phyloP scores from a whole-genome alignment of 2,797 vertebrate genomes.

The Crocodylus rhombifer region DNA sequence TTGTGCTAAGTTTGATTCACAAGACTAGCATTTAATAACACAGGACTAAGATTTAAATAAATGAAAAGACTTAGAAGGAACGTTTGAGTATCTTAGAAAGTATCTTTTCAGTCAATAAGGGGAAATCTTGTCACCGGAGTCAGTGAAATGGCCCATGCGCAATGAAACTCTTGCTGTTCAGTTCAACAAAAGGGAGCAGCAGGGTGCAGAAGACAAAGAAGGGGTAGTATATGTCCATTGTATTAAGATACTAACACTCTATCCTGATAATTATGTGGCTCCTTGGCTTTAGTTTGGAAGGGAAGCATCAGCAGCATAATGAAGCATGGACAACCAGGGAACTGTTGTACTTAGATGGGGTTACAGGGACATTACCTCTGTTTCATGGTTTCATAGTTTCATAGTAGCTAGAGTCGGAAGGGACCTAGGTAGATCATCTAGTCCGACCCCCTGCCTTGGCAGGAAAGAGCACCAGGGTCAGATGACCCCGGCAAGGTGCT shows the following conservation, averaged over 20 bases:
- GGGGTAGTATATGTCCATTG: background rate
- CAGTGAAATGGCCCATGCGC: background rate
- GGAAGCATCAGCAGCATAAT: background rate
- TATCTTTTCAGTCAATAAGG: constrained; percentile 44
- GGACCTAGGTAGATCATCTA: too few relatives aligned
- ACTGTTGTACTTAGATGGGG: too few relatives aligned
- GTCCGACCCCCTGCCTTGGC: too few relatives aligned
- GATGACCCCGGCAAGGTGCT: too few relatives aligned
- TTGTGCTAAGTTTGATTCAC: constrained; percentile 67
- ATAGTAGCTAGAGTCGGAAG: too few relatives aligned
- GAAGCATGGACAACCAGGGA: constrained; percentile 8
- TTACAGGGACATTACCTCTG: too few relatives aligned
- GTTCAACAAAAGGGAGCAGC: constrained; percentile 15
- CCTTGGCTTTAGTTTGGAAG: background rate
- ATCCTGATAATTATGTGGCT: background rate
- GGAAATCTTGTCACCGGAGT: background rate
- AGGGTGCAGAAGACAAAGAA: background rate
- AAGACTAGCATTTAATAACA: constrained; percentile 62
- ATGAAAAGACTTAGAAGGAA: constrained; percentile 52
- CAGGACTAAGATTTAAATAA: constrained; percentile 64
- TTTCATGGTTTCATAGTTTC: too few relatives aligned
- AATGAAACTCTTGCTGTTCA: constrained; percentile 7
- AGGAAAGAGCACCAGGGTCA: too few relatives aligned
- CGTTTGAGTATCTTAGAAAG: constrained; percentile 48
- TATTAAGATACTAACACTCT: constrained; percentile 12